phyloP scores from a whole-genome alignment of 2,888 invertebrate species.

The Amiota communis region DNA sequence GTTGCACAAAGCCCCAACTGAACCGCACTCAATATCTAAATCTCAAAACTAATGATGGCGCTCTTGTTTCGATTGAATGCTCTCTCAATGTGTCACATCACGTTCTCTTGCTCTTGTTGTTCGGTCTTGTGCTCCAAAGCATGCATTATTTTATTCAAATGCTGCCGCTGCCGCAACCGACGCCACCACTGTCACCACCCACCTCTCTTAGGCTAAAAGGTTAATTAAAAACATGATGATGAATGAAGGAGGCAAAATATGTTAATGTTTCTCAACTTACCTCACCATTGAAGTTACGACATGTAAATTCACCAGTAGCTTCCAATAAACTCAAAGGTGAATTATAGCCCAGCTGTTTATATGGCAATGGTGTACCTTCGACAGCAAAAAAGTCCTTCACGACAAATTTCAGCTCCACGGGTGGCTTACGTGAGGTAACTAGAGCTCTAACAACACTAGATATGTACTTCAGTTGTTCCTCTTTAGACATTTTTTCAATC shows the following conservation, averaged over 20 bases:
- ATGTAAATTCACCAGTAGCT: slow-evolving; percentile 76
- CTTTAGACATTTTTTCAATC: slow-evolving; percentile 28
- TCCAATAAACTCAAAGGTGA: slow-evolving; percentile 78
- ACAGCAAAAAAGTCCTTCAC: slow-evolving; percentile 78
- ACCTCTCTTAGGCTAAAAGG: background rate
- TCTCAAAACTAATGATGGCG: background rate
- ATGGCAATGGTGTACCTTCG: slow-evolving; percentile 80
- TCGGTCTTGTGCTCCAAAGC: no score
- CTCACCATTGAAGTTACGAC: slow-evolving; percentile 75
- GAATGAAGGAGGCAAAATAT: background rate
- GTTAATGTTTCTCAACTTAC: slow-evolving; percentile 56
- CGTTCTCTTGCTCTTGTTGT: no score
- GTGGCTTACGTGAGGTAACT: slow-evolving; percentile 66
- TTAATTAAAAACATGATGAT: slow-evolving; percentile 4
- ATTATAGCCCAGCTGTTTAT: slow-evolving; percentile 76
- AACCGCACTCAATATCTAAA: background rate
- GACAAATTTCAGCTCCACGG: slow-evolving; percentile 63
- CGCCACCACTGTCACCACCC: background rate
- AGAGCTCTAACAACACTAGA: slow-evolving; percentile 66
- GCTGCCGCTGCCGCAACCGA: no score
- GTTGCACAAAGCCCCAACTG: slow-evolving; percentile 36
- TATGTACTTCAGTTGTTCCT: slow-evolving; percentile 57
- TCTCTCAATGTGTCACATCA: no score
- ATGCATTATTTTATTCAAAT: no score
- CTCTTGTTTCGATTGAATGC: no score